Evolutionary conservation across 1,140 invertebrate genomes (phyloP).

Genomic region (Drosophila trapezifrons): DNA sequence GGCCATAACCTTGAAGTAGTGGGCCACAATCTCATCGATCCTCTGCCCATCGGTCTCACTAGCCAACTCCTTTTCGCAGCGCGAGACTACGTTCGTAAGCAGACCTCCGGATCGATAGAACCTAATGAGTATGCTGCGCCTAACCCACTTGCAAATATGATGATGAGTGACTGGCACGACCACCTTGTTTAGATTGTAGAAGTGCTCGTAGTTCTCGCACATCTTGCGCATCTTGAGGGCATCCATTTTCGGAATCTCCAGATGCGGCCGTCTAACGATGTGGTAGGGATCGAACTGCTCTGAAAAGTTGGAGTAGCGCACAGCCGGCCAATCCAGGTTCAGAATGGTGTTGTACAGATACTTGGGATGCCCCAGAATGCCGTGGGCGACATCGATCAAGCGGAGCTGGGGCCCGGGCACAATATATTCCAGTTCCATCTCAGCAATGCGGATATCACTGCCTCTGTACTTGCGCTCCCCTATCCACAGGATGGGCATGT

Average conservation of each 20-base stretch:
- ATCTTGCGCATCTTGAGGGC: conserved; percentile 36
- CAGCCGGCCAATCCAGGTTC: conserved; percentile 54
- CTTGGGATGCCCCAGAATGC: conserved; percentile 76
- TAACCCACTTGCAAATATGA: conserved; percentile 48
- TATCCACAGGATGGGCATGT: conserved; percentile 78
- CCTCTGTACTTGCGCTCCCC: conserved; percentile 76
- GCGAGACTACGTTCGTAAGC: conserved; percentile 44
- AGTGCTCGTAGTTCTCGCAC: conserved; percentile 36
- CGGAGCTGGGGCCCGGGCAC: conserved; percentile 62
- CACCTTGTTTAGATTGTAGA: conserved; percentile 29
- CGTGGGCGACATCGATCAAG: conserved; percentile 71
- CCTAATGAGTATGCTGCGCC: conserved; percentile 48
- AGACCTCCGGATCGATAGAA: conserved; percentile 58
- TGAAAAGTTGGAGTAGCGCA: conserved; percentile 63
- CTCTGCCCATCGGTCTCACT: background rate
- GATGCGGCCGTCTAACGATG: conserved; percentile 54
- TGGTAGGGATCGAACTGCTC: conserved; percentile 68
- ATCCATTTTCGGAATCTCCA: conserved; percentile 60
- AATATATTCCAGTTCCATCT: conserved; percentile 78
- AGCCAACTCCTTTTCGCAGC: conserved; percentile 58
- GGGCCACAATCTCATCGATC: conserved; percentile 52
- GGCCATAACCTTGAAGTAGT: conserved; percentile 50
- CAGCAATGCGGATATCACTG: conserved; percentile 56
- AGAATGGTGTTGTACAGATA: conserved; percentile 66
- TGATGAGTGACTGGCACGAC: conserved; percentile 12